phyloP scores from a whole-genome alignment of 2,888 invertebrate genomes.

The Melieria picta region DNA sequence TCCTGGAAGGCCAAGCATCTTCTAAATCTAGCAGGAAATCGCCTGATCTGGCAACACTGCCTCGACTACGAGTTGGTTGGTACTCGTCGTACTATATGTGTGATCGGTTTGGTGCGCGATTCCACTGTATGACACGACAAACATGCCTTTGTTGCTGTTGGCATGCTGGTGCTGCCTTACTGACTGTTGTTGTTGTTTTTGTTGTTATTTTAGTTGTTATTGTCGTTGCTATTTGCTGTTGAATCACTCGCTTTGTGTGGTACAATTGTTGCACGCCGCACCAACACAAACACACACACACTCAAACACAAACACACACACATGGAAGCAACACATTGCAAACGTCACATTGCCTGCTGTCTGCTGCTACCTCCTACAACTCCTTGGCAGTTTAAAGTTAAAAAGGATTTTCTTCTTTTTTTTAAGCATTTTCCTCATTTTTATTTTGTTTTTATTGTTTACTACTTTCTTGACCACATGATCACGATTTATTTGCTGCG shows the following conservation, averaged over 20 bases:
- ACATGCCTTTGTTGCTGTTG: conserved; percentile 46
- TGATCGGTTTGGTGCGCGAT: not conserved
- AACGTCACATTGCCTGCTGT: too few species aligned
- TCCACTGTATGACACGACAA: conserved; percentile 49
- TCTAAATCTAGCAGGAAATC: too few species aligned
- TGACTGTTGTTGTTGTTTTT: conserved; percentile 39
- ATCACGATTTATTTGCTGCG: conserved; percentile 60
- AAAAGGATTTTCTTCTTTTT: not conserved
- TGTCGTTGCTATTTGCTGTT: conserved; percentile 50
- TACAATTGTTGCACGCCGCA: conserved; percentile 44
- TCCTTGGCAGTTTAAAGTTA: too few species aligned
- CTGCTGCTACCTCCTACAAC: not conserved
- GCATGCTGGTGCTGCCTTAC: conserved; percentile 38
- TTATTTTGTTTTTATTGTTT: conserved; percentile 28
- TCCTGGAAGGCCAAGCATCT: too few species aligned
- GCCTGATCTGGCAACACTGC: too few species aligned
- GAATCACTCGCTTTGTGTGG: conserved; percentile 57
- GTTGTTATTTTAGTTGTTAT: conserved; percentile 41
- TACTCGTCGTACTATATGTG: not conserved
- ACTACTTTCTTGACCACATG: conserved; percentile 59
- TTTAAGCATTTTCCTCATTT: conserved; percentile 48
- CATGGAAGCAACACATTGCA: conserved; percentile 17
- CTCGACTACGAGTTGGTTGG: conserved; percentile 1
- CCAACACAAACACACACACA: conserved; percentile 9
- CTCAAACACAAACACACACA: conserved; percentile 39